A percentile compares a stretch with the other conserved stretches of the same genome.
Evolutionary conservation across 1,140 invertebrate genomes (phyloP).

Genomic region (Schlechtendalia chinensis): DNA sequence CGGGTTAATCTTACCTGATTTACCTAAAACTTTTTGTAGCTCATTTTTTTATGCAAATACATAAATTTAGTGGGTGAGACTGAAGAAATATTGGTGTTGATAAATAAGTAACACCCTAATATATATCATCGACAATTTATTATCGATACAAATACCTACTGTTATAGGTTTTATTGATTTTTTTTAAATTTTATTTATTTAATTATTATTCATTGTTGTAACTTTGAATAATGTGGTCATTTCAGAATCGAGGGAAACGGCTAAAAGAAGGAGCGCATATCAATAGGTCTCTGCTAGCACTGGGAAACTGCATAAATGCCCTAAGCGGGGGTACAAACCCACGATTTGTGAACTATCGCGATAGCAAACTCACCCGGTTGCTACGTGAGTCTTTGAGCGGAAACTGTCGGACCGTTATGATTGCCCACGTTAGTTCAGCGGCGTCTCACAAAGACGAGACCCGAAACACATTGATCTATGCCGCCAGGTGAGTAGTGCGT

Average conservation of each 20-base stretch:
- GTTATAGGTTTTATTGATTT: too few relatives aligned
- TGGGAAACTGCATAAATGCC: constrained; percentile 95
- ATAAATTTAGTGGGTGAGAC: too few relatives aligned
- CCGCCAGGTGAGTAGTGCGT: constrained; percentile 61
- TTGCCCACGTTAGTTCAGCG: constrained; percentile 89
- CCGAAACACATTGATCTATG: constrained; percentile 89
- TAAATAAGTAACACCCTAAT: too few relatives aligned
- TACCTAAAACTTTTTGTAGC: too few relatives aligned
- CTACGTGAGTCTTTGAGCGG: constrained; percentile 85
- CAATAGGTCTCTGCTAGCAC: constrained; percentile 83
- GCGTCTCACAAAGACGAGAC: constrained; percentile 80
- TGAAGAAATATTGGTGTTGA: too few relatives aligned
- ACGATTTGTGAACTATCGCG: constrained; percentile 89
- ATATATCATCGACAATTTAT: too few relatives aligned
- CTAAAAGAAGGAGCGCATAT: constrained; percentile 94
- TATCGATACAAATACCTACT: too few relatives aligned
- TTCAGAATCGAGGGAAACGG: constrained; percentile 80
- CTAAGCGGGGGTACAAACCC: constrained; percentile 75
- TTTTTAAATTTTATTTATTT: too few relatives aligned
- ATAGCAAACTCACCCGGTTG: constrained; percentile 86
- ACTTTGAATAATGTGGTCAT: too few relatives aligned
- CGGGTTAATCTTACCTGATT: too few relatives aligned
- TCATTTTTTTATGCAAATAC: too few relatives aligned
- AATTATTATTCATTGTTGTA: too few relatives aligned
- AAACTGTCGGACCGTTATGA: constrained; percentile 90